Evolutionary conservation across 2,888 invertebrate genomes (phyloP).

Genomic region (Dasypogon diadema): DNA sequence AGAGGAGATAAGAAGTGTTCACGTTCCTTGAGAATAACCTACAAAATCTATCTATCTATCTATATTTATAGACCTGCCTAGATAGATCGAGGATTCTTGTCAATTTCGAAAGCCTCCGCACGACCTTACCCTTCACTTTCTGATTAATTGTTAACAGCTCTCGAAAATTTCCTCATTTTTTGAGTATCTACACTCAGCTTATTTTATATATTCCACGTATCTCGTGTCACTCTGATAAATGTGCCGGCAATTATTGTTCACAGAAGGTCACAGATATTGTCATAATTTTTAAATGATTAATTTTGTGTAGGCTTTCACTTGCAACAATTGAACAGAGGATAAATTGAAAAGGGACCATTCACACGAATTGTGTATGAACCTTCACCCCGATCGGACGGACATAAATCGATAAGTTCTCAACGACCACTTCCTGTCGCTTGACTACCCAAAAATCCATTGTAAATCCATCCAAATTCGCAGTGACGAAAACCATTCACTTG

Average conservation of each 20-base stretch:
- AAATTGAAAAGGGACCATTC: too few species aligned
- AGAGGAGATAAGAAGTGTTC: too few species aligned
- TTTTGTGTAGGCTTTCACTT: constrained; percentile 27
- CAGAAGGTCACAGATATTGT: constrained; percentile 11
- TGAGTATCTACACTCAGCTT: neutral
- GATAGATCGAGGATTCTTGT: too few species aligned
- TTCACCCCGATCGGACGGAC: neutral
- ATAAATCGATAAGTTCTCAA: neutral
- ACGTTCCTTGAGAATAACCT: too few species aligned
- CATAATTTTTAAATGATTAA: constrained; percentile 7
- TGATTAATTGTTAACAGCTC: neutral
- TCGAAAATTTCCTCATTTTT: too few species aligned
- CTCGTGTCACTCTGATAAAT: neutral
- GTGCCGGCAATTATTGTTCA: neutral
- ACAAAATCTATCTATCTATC: too few species aligned
- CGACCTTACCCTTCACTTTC: too few species aligned
- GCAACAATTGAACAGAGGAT: neutral
- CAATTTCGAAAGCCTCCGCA: too few species aligned
- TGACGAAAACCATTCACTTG: neutral
- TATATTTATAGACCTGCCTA: too few species aligned
- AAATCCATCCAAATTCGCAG: neutral
- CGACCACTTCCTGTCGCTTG: neutral
- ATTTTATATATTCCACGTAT: neutral
- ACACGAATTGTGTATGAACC: neutral
- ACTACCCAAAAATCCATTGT: neutral